These are phyloP conservation scores for Enteromius treurensis DNA, from an alignment of 2,797 vertebrate genomes.

Conservation along the genomic window DNA sequence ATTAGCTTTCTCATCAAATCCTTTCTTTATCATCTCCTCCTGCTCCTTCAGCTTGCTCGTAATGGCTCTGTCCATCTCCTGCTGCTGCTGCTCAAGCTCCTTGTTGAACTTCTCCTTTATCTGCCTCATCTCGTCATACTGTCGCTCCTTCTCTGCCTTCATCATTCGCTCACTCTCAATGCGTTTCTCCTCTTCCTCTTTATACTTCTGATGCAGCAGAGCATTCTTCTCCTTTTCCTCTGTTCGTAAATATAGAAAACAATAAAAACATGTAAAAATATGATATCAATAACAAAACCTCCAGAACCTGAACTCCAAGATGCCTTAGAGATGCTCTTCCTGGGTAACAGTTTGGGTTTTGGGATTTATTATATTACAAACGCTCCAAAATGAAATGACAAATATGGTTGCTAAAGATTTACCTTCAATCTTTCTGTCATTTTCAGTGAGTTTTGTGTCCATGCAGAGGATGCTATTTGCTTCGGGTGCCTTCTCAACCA, in stretches of 20 bases:
- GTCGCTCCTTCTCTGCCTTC: constrained; percentile 34
- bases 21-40: constrained; percentile 54
- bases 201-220: constrained; percentile 51
- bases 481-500: constrained; percentile 52
- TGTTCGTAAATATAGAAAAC: neutral
- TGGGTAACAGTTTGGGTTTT: neutral
- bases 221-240: constrained; percentile 48
- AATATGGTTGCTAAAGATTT: constrained; percentile 4
- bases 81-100: constrained; percentile 39
- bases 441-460: constrained; percentile 58
- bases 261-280: neutral
- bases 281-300: neutral
- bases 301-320: neutral
- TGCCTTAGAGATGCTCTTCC: neutral
- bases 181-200: constrained; percentile 54
- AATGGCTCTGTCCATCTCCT: constrained; percentile 55
- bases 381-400: neutral
- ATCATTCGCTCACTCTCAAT: constrained; percentile 43
- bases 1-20: constrained; percentile 50
- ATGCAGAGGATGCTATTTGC: constrained; percentile 57
- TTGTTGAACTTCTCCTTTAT: constrained; percentile 52
- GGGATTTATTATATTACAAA: neutral
- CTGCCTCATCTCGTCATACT: constrained; percentile 49
- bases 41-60: constrained; percentile 60
- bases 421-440: constrained; percentile 59